Evolutionary conservation across 1,140 invertebrate genomes (phyloP), one percentile per base, ranked within the genome.

Genomic region (Frieseomelitta varia): DNA sequence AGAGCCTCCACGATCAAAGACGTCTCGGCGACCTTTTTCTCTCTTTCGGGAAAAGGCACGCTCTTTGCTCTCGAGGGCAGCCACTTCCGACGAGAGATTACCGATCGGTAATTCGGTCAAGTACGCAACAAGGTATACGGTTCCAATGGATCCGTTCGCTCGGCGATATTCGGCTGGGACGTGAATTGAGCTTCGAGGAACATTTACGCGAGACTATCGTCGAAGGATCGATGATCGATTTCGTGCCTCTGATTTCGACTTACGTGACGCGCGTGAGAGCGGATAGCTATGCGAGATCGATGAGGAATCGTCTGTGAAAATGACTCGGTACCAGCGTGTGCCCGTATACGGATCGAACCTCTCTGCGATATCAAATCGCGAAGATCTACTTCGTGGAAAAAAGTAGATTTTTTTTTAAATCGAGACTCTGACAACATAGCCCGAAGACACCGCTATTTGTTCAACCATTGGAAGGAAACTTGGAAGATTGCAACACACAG

Each of bases 271-370:
- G 84, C 63, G 84, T 86, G 87, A 84, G 79, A 80, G 27, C 55
- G 51, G 72, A 73, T 53, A 81, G 61, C 30, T 72, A 69, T 47
- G 39, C 34, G 27, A 61, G 24, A 72, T 55, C 39, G 78, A 80
- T n/a, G 76, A 65, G 77, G 56, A 56, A 86, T 83, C 77, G 53
- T 82, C 27, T 58, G 84, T 51, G 87, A 77, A 61, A 89, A 86
- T 89, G 76, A 88, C 65, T 86, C 72, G 84, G 87, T 89, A 34
- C 84, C 88, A 89, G 65, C 78, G 34, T 69, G 87, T 89, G 72
- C 68, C 80, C 76, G 75, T 87, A 85, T 79, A 87, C 87, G 84
- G 71, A 19, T 56, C 75, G 84, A 88, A 80, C 85, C 30, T 2
- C 1, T 89, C 84, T 89, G n/a, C 80, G 58, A 21, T 80, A 85